Evolutionary conservation across 2,888 invertebrate genomes (phyloP).

Genomic region (Odontothrips loti): DNA sequence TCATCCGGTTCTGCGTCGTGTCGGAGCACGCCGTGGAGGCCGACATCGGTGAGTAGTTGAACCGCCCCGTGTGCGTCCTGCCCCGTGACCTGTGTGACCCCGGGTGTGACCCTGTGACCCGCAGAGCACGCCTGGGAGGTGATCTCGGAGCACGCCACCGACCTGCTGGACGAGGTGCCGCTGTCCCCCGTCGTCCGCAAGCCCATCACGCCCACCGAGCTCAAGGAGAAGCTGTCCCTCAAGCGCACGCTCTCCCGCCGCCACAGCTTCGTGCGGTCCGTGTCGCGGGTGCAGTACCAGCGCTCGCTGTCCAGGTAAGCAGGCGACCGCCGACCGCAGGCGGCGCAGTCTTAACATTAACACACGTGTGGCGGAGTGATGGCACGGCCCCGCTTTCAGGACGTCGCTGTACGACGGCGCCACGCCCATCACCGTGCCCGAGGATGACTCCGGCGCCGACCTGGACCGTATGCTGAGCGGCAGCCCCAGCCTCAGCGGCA

Average conservation of each 20-base stretch:
- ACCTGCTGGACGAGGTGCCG: conserved; percentile 51
- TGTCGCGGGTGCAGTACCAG: conserved; percentile 48
- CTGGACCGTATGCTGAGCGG: conserved; percentile 11
- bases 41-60: conserved; percentile 54
- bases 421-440: conserved; percentile 38
- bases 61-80: no score
- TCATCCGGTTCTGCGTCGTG: conserved; percentile 75
- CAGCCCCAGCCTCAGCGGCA: neutral
- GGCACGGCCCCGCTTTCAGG: neutral
- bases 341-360: no score
- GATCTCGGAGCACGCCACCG: conserved; percentile 57
- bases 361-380: no score
- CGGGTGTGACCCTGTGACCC: conserved; percentile 13
- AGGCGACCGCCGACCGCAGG: no score
- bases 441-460: conserved; percentile 36
- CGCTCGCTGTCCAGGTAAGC: conserved; percentile 38
- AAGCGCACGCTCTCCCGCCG: conserved; percentile 42
- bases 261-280: conserved; percentile 56
- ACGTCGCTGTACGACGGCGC: conserved; percentile 37
- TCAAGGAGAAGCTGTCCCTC: conserved; percentile 51
- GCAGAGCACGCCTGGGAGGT: conserved; percentile 59
- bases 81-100: neutral
- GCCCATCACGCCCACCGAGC: conserved; percentile 48
- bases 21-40: conserved; percentile 70
- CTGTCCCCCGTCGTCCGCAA: conserved; percentile 46